These are phyloP conservation scores for Ceratoteleas bidentatus DNA, from an alignment of 1,140 invertebrate genomes.

Conservation along the genomic window DNA sequence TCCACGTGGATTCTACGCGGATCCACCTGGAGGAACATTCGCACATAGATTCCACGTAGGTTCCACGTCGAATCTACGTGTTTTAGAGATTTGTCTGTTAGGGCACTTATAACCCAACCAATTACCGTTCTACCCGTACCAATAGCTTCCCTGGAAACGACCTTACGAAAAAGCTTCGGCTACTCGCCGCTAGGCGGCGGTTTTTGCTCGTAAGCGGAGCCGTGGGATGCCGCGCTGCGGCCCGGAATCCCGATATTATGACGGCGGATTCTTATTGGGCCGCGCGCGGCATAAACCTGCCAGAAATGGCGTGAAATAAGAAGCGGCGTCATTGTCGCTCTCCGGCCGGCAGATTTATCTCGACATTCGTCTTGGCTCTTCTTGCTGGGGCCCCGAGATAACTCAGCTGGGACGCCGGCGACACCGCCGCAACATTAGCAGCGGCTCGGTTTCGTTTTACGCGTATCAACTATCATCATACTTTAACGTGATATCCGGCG, in stretches of 20 bases:
- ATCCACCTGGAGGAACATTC: no score
- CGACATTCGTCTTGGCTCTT: conserved; percentile 70
- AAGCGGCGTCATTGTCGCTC: conserved; percentile 61
- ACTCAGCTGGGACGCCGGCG: conserved; percentile 44
- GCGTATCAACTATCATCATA: conserved; percentile 79
- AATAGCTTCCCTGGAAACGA: no score
- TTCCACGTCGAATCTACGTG: no score
- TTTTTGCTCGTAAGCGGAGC: no score
- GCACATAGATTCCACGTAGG: no score
- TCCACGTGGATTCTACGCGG: no score
- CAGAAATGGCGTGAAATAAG: conserved; percentile 61
- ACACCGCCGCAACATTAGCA: conserved; percentile 72
- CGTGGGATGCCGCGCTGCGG: conserved; percentile 7
- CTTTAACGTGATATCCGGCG: conserved; percentile 78
- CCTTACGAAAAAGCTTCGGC: no score
- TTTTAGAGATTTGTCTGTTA: no score
- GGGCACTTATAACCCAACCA: no score
- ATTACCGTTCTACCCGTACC: no score
- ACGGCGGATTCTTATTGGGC: conserved; percentile 52
- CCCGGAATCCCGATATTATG: conserved; percentile 66
- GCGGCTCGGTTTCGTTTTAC: conserved; percentile 74
- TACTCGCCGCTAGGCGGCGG: no score
- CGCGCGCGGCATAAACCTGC: conserved; percentile 53
- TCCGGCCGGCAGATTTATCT: conserved; percentile 68
- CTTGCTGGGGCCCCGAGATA: conserved; percentile 57